Conservation (phyloP, 2,797 vertebrate genomes). For the Stomatorhinus walkeri region DNA sequence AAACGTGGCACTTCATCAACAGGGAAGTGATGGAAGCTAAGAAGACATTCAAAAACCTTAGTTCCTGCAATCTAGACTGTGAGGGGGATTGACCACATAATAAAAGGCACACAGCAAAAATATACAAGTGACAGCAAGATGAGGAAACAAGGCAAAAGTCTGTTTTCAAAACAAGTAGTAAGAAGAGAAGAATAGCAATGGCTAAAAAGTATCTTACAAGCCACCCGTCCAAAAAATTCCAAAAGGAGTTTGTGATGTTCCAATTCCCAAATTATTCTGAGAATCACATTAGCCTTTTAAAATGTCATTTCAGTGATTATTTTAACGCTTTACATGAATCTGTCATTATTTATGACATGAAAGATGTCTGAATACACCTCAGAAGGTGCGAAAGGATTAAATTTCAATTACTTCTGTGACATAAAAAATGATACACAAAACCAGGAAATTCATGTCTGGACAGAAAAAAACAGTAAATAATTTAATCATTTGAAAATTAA, state of each 20-base stretch:
- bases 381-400: not conserved
- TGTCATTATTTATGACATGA: not conserved
- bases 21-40: not conserved
- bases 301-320: not conserved
- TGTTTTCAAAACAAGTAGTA: constrained; percentile 13
- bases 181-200: not conserved
- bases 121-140: not conserved
- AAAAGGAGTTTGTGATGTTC: not conserved
- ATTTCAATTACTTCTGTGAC: not conserved
- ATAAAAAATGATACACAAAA: not conserved
- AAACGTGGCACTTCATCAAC: not conserved
- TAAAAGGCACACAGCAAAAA: not conserved
- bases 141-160: constrained; percentile 3
- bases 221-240: not conserved
- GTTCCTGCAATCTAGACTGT: not conserved
- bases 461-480: not conserved
- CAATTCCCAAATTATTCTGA: not conserved
- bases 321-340: not conserved
- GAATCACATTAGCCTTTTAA: constrained; percentile 3
- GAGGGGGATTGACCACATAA: not conserved
- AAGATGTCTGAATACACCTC: not conserved
- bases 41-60: not conserved
- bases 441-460: not conserved
- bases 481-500: not conserved
- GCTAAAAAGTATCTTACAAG: not conserved